A percentile compares a stretch with the other conserved stretches of the same genome.
Evolutionary conservation across 2,888 invertebrate species (phyloP).

Genomic region (Lasioglossum morio): DNA sequence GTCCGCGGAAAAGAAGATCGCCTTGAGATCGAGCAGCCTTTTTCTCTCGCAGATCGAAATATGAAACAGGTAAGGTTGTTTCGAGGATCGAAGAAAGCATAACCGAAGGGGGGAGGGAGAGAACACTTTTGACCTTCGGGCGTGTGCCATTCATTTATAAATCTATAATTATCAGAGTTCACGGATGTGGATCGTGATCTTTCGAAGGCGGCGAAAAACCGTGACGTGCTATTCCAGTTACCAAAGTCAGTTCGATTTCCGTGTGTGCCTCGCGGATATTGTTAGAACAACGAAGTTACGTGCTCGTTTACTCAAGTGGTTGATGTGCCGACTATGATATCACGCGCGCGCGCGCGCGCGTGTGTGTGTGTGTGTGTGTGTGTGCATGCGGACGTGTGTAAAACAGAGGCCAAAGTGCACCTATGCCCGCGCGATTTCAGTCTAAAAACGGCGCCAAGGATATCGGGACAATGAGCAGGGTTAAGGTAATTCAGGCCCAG

Average conservation of each 20-base stretch:
- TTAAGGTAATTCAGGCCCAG: constrained; percentile 64
- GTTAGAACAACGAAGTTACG: constrained; percentile 60
- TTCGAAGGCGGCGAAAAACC: constrained; percentile 13
- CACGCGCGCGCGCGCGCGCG: no score
- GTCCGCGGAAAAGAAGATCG: not conserved
- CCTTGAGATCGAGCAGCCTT: not conserved
- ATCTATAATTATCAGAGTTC: not conserved
- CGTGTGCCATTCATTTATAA: not conserved
- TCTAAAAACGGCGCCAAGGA: constrained; percentile 74
- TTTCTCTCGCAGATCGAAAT: not conserved
- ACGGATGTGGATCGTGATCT: not conserved
- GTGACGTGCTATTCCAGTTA: constrained; percentile 34
- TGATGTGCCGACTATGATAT: constrained; percentile 40
- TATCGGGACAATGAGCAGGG: constrained; percentile 68
- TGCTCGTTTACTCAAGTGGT: constrained; percentile 59
- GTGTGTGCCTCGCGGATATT: constrained; percentile 46
- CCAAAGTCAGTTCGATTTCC: constrained; percentile 50
- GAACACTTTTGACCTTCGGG: not conserved
- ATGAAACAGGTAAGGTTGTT: not conserved
- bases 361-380: not conserved
- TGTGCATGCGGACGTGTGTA: not conserved
- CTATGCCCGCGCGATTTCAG: constrained; percentile 59
- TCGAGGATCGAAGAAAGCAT: constrained; percentile 6
- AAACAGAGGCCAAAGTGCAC: constrained; percentile 64
- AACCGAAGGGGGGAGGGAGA: not conserved